Evolutionary conservation across 2,797 vertebrate species (phyloP).

Genomic region (Falco rusticolus): DNA sequence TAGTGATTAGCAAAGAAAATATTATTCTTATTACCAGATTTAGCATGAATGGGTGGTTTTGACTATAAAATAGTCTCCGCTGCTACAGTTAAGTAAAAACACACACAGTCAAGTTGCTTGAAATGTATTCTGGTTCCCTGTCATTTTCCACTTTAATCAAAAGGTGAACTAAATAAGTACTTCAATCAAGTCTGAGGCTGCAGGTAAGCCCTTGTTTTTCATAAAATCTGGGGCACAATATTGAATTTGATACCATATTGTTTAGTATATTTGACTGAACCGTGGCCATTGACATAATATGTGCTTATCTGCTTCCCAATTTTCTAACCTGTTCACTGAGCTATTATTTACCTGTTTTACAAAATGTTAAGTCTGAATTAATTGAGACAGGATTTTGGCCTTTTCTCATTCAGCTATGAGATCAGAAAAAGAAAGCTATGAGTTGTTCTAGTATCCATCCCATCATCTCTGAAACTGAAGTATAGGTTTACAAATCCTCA

Average conservation of each 20-base stretch:
- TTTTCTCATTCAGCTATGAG: not conserved
- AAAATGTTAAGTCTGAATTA: not conserved
- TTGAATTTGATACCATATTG: not conserved
- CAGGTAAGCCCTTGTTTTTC: conserved; percentile 12
- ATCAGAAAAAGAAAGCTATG: not conserved
- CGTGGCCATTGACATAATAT: not conserved
- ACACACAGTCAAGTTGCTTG: conserved; percentile 23
- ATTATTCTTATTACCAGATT: conserved; percentile 14
- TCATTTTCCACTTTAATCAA: conserved; percentile 44
- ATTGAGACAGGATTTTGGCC: not conserved
- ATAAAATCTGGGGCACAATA: not conserved
- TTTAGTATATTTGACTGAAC: not conserved
- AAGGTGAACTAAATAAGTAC: conserved; percentile 10
- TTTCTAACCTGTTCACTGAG: not conserved
- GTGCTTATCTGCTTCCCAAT: not conserved
- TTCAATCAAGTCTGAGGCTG: not conserved
- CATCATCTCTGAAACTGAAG: not conserved
- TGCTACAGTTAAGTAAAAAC: conserved; percentile 36
- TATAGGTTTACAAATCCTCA: not conserved
- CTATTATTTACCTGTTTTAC: not conserved
- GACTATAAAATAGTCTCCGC: not conserved
- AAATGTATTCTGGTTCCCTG: conserved; percentile 15
- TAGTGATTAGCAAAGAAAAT: conserved; percentile 17
- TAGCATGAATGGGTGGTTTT: conserved; percentile 8
- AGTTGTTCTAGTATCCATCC: not conserved